Conservation (phyloP, 2,888 invertebrate genomes). For the Mesorhabditis belari region DNA sequence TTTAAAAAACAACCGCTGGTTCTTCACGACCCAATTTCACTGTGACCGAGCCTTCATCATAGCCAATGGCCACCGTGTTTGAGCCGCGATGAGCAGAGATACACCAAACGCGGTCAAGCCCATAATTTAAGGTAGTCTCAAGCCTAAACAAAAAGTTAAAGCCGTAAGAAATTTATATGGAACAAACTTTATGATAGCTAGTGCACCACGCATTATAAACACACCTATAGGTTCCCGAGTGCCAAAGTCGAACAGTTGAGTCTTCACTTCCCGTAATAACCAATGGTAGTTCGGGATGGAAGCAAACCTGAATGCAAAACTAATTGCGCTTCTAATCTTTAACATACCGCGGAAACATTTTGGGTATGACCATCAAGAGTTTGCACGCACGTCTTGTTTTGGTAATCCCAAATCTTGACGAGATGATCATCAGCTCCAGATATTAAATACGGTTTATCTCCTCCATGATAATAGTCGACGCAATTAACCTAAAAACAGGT, state of each 20-base stretch:
- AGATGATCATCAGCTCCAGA: slow-evolving; percentile 95
- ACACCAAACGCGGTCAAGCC: slow-evolving; percentile 95
- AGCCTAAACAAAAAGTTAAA: slow-evolving; percentile 55
- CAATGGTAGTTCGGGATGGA: slow-evolving; percentile 95
- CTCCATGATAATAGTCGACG: slow-evolving; percentile 96
- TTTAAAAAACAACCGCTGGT: slow-evolving; percentile 66
- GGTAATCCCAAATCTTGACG: slow-evolving; percentile 98
- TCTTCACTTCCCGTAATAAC: slow-evolving; percentile 80
- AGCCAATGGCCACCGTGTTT: slow-evolving; percentile 77
- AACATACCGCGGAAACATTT: slow-evolving; percentile 70
- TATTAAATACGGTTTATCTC: slow-evolving; percentile 96
- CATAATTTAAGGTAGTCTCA: slow-evolving; percentile 93
- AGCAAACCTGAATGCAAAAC: slow-evolving; percentile 65
- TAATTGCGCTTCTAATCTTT: not conserved
- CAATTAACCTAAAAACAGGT: slow-evolving; percentile 68
- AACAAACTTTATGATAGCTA: not conserved
- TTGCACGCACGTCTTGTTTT: slow-evolving; percentile 60
- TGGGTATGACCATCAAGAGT: slow-evolving; percentile 93
- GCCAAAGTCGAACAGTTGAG: slow-evolving; percentile 81
- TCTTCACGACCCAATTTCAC: slow-evolving; percentile 91
- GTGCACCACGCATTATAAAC: slow-evolving; percentile 53
- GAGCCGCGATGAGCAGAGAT: slow-evolving; percentile 59
- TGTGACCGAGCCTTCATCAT: slow-evolving; percentile 90
- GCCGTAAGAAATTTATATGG: not conserved
- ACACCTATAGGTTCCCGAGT: slow-evolving; percentile 82